Conservation (phyloP, 35 echinoderm and acorn worm genomes). For the Apostichopus parvimensis region DNA sequence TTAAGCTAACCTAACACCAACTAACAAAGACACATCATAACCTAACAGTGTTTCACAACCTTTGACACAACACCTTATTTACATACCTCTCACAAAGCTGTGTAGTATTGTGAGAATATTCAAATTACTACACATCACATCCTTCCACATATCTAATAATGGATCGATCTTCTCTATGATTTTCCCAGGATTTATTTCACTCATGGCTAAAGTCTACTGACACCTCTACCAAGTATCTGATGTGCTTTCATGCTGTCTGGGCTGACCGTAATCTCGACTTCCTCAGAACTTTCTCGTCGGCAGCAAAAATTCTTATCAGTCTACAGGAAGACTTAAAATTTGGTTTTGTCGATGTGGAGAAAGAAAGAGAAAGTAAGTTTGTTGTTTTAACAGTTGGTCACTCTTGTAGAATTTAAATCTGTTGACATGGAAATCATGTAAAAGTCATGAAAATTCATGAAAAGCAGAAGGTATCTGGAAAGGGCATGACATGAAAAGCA, state of each 20-base stretch:
- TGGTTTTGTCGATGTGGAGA: conserved; percentile 8
- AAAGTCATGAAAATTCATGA: too few species aligned
- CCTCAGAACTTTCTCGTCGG: background rate
- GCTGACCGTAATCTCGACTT: background rate
- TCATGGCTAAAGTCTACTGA: background rate
- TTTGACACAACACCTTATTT: too few species aligned
- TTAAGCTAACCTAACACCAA: too few species aligned
- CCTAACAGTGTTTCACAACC: too few species aligned
- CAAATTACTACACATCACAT: background rate
- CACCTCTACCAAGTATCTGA: background rate
- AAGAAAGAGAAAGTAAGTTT: conserved; percentile 22
- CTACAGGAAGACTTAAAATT: conserved; percentile 16
- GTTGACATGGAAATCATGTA: background rate
- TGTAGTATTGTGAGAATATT: too few species aligned
- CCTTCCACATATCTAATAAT: background rate
- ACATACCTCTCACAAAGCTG: too few species aligned
- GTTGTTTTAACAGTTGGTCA: background rate
- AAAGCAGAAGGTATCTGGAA: too few species aligned
- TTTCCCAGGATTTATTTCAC: conserved; percentile 32
- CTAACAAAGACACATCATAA: too few species aligned
- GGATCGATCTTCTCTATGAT: background rate
- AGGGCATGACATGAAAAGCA: too few species aligned
- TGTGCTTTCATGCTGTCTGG: conserved; percentile 38
- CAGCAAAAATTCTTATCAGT: background rate
- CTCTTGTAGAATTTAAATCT: background rate